A percentile compares a stretch with the other conserved stretches of the same genome.
phyloP scores from a whole-genome alignment of 2,797 vertebrate genomes.

The Microctenopoma lineatum region DNA sequence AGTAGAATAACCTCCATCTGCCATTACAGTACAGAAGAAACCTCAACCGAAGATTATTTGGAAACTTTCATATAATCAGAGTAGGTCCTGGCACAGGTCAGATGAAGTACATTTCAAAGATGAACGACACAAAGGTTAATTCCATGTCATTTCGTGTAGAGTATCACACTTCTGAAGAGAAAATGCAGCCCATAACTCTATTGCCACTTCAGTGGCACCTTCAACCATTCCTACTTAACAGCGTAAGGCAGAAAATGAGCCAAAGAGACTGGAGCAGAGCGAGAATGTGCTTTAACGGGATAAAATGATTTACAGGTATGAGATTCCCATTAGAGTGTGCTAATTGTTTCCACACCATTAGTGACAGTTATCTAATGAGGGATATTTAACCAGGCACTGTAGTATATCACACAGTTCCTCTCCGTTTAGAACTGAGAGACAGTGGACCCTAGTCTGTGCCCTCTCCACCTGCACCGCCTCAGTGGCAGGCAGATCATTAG shows the following conservation, averaged over 20 bases:
- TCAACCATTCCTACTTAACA: conserved; percentile 73
- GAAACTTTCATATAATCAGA: conserved; percentile 41
- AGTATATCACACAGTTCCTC: conserved; percentile 80
- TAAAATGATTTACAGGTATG: conserved; percentile 88
- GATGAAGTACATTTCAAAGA: conserved; percentile 57
- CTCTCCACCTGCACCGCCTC: conserved; percentile 62
- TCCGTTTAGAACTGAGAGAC: conserved; percentile 54
- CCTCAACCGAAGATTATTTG: conserved; percentile 36
- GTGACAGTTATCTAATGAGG: conserved; percentile 88
- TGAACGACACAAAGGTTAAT: conserved; percentile 61
- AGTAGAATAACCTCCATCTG: conserved; percentile 37
- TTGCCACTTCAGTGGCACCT: conserved; percentile 69
- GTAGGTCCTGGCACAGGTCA: conserved; percentile 42
- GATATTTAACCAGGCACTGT: conserved; percentile 80
- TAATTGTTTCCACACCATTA: conserved; percentile 91
- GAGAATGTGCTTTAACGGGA: conserved; percentile 80
- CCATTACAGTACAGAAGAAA: conserved; percentile 28
- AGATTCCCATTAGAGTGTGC: conserved; percentile 86
- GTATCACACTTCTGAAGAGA: conserved; percentile 56
- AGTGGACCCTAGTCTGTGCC: conserved; percentile 61
- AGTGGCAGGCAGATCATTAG: conserved; percentile 20
- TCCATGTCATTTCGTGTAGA: conserved; percentile 53
- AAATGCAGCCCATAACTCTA: conserved; percentile 73
- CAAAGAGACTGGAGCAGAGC: conserved; percentile 76
- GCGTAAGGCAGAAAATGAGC: conserved; percentile 76